Evolutionary conservation across 2,797 vertebrate species (phyloP).

Genomic region (Erpetoichthys calabaricus): DNA sequence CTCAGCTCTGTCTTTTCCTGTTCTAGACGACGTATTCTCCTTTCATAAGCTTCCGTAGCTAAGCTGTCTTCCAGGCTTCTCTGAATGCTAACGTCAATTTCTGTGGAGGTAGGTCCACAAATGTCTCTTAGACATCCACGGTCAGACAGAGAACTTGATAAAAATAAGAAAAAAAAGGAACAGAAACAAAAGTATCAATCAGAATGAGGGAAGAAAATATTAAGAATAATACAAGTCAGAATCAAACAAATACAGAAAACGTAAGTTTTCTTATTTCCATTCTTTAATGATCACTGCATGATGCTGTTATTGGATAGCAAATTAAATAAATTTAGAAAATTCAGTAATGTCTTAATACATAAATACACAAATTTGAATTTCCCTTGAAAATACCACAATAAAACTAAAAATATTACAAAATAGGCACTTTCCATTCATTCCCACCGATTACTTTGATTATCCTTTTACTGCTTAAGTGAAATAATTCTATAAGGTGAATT

Average conservation of each 20-base stretch:
- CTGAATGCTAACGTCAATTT: conserved; percentile 69
- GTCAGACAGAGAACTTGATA: conserved; percentile 73
- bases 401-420: too few relatives aligned
- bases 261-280: too few relatives aligned
- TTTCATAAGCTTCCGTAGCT: conserved; percentile 90
- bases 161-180: background rate
- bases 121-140: conserved; percentile 65
- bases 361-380: too few relatives aligned
- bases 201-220: background rate
- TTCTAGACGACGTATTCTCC: conserved; percentile 85
- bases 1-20: conserved; percentile 91
- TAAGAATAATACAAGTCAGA: background rate
- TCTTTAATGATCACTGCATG: too few relatives aligned
- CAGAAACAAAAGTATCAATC: background rate
- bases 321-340: too few relatives aligned
- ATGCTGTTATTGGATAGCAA: too few relatives aligned
- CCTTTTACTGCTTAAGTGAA: too few relatives aligned
- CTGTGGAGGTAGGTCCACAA: conserved; percentile 42
- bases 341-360: too few relatives aligned
- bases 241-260: background rate
- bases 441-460: too few relatives aligned
- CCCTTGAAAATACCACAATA: too few relatives aligned
- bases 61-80: conserved; percentile 82
- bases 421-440: too few relatives aligned
- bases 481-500: too few relatives aligned